phyloP scores from a whole-genome alignment of 2,888 invertebrate genomes.

The Emesis furor region DNA sequence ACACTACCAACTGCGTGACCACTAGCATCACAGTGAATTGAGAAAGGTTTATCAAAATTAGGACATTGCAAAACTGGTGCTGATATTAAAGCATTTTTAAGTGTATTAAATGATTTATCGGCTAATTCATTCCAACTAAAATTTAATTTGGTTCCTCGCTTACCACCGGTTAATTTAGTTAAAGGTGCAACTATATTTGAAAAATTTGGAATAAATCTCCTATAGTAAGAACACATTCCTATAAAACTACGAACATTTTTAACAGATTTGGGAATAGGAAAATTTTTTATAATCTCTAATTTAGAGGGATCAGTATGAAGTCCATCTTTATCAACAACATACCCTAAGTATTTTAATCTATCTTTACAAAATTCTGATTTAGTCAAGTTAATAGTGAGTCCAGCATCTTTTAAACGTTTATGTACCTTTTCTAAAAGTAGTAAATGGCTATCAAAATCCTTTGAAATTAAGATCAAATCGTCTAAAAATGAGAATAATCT shows the following conservation, averaged over 20 bases:
- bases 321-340: not conserved
- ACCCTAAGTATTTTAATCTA: constrained; percentile 49
- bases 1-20: too few relatives aligned
- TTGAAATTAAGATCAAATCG: constrained; percentile 64
- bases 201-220: too few relatives aligned
- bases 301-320: constrained; percentile 65
- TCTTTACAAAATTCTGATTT: constrained; percentile 27
- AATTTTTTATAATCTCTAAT: constrained; percentile 59
- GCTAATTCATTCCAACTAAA: constrained; percentile 4
- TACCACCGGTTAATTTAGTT: too few relatives aligned
- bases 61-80: too few relatives aligned
- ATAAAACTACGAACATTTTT: not conserved
- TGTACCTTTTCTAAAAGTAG: constrained; percentile 35
- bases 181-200: too few relatives aligned
- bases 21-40: too few relatives aligned
- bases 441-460: constrained; percentile 65
- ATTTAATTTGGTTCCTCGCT: not conserved
- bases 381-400: constrained; percentile 63
- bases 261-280: constrained; percentile 56
- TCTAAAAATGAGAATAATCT: constrained; percentile 66
- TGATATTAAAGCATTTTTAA: too few relatives aligned
- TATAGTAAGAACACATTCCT: too few relatives aligned
- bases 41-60: too few relatives aligned
- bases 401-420: constrained; percentile 38
- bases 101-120: not conserved